Base-by-base conservation (phyloP, 1,140 invertebrate species). In the Liolophura sinensis region DNA sequence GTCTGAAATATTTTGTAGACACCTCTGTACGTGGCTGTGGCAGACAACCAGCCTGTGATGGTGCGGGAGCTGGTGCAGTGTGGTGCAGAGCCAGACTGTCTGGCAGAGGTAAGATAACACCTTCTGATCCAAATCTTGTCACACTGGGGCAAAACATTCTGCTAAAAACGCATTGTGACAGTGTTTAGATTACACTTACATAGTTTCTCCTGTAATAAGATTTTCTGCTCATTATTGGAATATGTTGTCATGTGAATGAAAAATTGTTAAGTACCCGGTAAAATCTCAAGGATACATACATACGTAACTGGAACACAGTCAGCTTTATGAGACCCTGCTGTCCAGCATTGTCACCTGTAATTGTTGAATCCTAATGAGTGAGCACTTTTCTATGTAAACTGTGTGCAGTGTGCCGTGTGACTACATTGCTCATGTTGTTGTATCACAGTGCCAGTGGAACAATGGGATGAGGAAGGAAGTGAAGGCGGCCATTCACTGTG, bases 11-110 rank as follows among this genome's bases (percentile, higher is more conserved):
- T 62, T 63, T 86, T 84, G 25, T 78, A 92, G 91, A 90, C 91
- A 9, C 87, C 91, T 1, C 78, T 93, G 4, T 91, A 93, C 78
- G 83, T 91, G 46, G 91, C 92, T 22, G 91, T 90, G 61, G 88
- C 89, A 57, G 88, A 88, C 1, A 92, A 92, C 75, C 88, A 91
- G 67, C 84, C 87, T 1, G 88, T 91, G 57, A 90, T 89, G 48
- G 90, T 91, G 0, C 87, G 91, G 78, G 86, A 91, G 65, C 84
- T 93, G 51, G 87, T 92, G 62, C 83, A 88, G 11, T 88, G 88
- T 70, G 90, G 90, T 1, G 90, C 91, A 0, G 88, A 92, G 75
- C 83, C 92, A 4, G 90, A 92, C 65, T 85, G 87, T 47, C 85
- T 90, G 12, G 92, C 92, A 74, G 85, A 88, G 84, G 91, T 92